Evolutionary conservation across 2,888 invertebrate species (phyloP), one percentile per base, ranked within the genome.

Genomic region (Agrotis puta): DNA sequence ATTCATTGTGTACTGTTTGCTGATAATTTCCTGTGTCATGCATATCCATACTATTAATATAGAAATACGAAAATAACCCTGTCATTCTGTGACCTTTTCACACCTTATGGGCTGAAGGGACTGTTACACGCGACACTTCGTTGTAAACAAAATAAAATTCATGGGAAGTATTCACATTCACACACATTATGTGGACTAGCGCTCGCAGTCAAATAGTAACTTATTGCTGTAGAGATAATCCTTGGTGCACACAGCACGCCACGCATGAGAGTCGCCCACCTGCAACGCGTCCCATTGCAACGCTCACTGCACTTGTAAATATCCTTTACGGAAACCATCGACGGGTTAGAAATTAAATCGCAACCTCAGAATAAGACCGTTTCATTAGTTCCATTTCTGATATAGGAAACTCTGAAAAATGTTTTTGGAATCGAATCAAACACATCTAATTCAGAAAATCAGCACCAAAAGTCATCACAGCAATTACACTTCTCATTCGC

Each of bases 261-360:
- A 56, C 56, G 79, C 83, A 77, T 79, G 76, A 75, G 75, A 59
- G 72, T 82, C 88, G 86, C 88, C 88, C 88, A 88, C 89, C 88
- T 89, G 87, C 82, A 74, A 69, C 73, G 61, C 82, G 58, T 59
- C 88, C 88, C 88, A 89, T 77, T 86, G 88, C 86, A 90, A 90
- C 88, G 88, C 88, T 88, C 77, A 72, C 61, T 90, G 89, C 89
- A 88, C 86, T 89, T 85, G 78, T 80, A 72, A 59, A 53, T 74
- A 73, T 89, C 82, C 87, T 85, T 89, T 90, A 89, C 88, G 85
- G 83, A 84, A 79, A 71, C 67, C 79, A 80, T 81, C 74, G 72
- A 43, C 16, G 7, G 11, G 27, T 74, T 4, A 53, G 3, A 22
- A 66, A 33, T 33, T 18, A 24, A 14, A 45, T 27, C 24, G 6